Evolutionary conservation across 2,888 invertebrate species (phyloP).

Genomic region (Margaritifera margaritifera): DNA sequence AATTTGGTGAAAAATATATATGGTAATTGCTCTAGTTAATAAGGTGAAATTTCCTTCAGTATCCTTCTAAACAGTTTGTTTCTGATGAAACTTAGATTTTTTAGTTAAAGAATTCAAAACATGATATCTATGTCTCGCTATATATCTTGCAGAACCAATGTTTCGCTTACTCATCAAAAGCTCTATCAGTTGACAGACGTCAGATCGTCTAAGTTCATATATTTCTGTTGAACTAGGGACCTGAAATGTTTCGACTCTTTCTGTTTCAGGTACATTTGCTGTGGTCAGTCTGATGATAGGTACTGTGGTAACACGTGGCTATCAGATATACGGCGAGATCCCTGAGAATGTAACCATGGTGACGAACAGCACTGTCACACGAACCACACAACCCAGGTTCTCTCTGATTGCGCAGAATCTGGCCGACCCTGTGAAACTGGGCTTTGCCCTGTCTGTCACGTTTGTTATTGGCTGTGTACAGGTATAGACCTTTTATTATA

Average conservation of each 20-base stretch:
- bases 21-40: too few relatives aligned
- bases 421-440: slow-evolving; percentile 45
- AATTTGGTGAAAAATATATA: too few relatives aligned
- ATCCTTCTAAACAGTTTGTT: too few relatives aligned
- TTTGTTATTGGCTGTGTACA: slow-evolving; percentile 78
- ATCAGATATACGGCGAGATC: slow-evolving; percentile 47
- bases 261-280: slow-evolving; percentile 78
- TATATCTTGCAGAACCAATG: too few relatives aligned
- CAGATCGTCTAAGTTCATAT: too few relatives aligned
- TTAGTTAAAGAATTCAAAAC: too few relatives aligned
- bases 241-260: not conserved
- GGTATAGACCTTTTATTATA: slow-evolving; percentile 39
- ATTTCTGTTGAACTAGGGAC: too few relatives aligned
- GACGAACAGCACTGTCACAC: slow-evolving; percentile 4
- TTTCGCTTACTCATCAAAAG: too few relatives aligned
- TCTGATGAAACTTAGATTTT: too few relatives aligned
- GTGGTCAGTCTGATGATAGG: slow-evolving; percentile 93
- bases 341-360: not conserved
- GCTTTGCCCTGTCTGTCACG: slow-evolving; percentile 83
- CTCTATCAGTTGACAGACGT: too few relatives aligned
- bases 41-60: too few relatives aligned
- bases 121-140: too few relatives aligned
- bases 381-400: slow-evolving; percentile 9
- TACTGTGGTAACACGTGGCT: slow-evolving; percentile 78
- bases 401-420: slow-evolving; percentile 20